phyloP scores from a whole-genome alignment of 2,888 invertebrate genomes.

The Incurvaria masculella region DNA sequence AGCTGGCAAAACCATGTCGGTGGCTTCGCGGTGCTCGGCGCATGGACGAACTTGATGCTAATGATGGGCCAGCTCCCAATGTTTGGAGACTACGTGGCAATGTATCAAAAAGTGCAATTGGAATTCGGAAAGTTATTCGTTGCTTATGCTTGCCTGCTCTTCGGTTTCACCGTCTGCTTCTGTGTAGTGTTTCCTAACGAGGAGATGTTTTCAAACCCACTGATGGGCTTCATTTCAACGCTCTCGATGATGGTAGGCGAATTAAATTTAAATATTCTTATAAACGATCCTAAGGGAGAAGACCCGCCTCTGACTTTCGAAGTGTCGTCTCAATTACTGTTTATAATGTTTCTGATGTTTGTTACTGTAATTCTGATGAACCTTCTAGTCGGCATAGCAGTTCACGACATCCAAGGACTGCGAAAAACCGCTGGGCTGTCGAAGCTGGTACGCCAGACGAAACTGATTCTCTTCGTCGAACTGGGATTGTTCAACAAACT shows the following conservation, averaged over 20 bases:
- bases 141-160: conserved; percentile 77
- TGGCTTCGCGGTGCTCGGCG: conserved; percentile 79
- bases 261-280: conserved; percentile 69
- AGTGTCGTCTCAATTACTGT: conserved; percentile 76
- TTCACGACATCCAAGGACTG: conserved; percentile 82
- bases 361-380: conserved; percentile 87
- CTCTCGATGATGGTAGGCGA: conserved; percentile 89
- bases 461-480: conserved; percentile 79
- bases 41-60: conserved; percentile 85
- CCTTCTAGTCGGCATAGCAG: conserved; percentile 80
- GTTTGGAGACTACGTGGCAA: conserved; percentile 87
- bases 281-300: conserved; percentile 66
- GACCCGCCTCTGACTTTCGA: conserved; percentile 72
- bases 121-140: conserved; percentile 80
- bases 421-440: conserved; percentile 82
- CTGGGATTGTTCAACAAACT: conserved; percentile 76
- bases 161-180: conserved; percentile 85
- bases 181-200: conserved; percentile 84
- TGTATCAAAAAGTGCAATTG: conserved; percentile 83
- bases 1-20: conserved; percentile 86
- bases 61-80: conserved; percentile 87
- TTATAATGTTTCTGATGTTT: conserved; percentile 75
- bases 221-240: conserved; percentile 79
- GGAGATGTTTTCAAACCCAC: conserved; percentile 77
- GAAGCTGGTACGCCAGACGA: conserved; percentile 79